These are phyloP conservation scores for Thryonomys swinderianus DNA, from an alignment of 2,113 vertebrate genomes.

Conservation along the genomic window DNA sequence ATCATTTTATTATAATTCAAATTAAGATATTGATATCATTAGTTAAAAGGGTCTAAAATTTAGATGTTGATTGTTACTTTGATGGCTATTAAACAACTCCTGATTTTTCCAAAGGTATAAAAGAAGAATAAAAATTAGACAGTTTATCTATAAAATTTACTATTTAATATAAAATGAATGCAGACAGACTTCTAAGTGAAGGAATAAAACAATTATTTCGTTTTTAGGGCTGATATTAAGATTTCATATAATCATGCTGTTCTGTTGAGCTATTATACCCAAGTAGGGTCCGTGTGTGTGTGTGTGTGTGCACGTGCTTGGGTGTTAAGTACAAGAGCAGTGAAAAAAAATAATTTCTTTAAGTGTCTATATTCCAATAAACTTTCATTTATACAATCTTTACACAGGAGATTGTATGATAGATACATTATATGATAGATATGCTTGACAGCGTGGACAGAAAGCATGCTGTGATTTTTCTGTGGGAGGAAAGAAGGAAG, in stretches of 20 bases:
- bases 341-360: slow-evolving; percentile 31
- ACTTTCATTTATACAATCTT: slow-evolving; percentile 52
- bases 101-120: not conserved
- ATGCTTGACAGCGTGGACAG: not conserved
- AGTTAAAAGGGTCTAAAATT: slow-evolving; percentile 53
- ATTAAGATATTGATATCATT: slow-evolving; percentile 44
- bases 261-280: slow-evolving; percentile 35
- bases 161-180: slow-evolving; percentile 31
- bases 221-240: not conserved
- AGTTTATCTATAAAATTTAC: slow-evolving; percentile 60
- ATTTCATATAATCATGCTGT: not conserved
- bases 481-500: slow-evolving; percentile 66
- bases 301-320: not conserved
- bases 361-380: slow-evolving; percentile 39
- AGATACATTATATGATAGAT: not conserved
- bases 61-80: slow-evolving; percentile 9
- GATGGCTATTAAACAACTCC: slow-evolving; percentile 21
- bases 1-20: slow-evolving; percentile 33
- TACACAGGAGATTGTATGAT: not conserved
- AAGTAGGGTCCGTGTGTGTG: not conserved
- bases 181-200: slow-evolving; percentile 48
- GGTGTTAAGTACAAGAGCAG: not conserved
- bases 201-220: slow-evolving; percentile 48
- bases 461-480: slow-evolving; percentile 50
- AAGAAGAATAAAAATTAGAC: slow-evolving; percentile 59